phyloP scores from a whole-genome alignment of 2,888 invertebrate genomes.

The Amaurobius ferox region DNA sequence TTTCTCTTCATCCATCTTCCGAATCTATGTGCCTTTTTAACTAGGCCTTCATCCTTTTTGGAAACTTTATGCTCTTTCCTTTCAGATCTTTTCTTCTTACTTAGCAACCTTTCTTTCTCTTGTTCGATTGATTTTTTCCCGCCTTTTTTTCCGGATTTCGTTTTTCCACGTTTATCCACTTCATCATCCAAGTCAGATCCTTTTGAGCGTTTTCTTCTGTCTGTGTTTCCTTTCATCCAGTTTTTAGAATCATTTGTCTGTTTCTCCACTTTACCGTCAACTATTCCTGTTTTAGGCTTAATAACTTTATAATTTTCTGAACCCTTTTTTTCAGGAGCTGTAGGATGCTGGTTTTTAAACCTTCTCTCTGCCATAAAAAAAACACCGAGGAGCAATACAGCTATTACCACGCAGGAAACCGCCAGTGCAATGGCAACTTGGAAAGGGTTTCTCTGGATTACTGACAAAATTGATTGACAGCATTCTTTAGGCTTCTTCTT shows the following conservation, averaged over 20 bases:
- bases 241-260: background rate
- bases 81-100: background rate
- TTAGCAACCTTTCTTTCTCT: background rate
- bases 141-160: background rate
- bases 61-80: background rate
- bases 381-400: background rate
- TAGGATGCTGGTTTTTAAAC: background rate
- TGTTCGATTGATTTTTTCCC: background rate
- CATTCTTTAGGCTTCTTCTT: background rate
- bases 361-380: background rate
- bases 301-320: background rate
- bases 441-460: background rate
- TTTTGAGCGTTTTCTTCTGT: background rate
- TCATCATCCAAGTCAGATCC: too few species aligned
- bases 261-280: background rate
- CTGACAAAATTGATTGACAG: background rate
- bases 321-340: background rate
- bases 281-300: background rate
- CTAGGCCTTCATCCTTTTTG: background rate
- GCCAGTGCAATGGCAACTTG: background rate
- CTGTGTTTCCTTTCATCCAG: background rate
- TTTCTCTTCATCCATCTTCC: background rate
- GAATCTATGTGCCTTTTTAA: background rate
- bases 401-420: background rate
- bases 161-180: too few species aligned